These are phyloP conservation scores for Pocota personata DNA, from an alignment of 2,888 invertebrate species.

Conservation along the genomic window DNA sequence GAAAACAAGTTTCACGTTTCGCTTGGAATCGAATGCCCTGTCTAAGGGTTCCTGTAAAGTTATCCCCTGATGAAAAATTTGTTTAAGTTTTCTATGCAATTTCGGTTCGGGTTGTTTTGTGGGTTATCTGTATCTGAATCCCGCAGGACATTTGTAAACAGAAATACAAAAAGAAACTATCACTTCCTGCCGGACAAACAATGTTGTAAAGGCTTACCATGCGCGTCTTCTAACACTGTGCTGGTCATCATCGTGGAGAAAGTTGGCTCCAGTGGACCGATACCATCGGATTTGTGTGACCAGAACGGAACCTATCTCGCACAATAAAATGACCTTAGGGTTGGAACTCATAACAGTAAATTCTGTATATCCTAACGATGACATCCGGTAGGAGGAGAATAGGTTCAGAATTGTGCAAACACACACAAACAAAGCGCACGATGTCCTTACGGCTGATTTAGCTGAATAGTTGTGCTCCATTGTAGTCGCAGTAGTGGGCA, in stretches of 20 bases:
- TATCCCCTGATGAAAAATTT: constrained; percentile 37
- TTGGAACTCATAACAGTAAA: constrained; percentile 53
- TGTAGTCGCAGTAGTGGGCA: constrained; percentile 37
- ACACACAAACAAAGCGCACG: neutral
- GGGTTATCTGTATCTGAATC: constrained; percentile 40
- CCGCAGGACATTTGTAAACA: constrained; percentile 49
- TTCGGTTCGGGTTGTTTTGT: constrained; percentile 21
- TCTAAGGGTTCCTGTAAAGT: neutral
- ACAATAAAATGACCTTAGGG: constrained; percentile 63
- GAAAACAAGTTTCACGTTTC: constrained; percentile 22
- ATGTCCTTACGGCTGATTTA: constrained; percentile 62
- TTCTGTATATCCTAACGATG: constrained; percentile 54
- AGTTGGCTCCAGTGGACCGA: constrained; percentile 60
- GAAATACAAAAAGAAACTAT: constrained; percentile 13
- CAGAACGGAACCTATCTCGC: constrained; percentile 53
- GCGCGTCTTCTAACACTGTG: constrained; percentile 9
- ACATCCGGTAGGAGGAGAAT: constrained; percentile 53
- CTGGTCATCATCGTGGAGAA: constrained; percentile 39
- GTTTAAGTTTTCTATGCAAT: constrained; percentile 35
- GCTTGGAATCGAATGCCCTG: neutral
- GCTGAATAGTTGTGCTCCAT: constrained; percentile 46
- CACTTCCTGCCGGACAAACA: constrained; percentile 7
- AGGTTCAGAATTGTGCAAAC: constrained; percentile 19
- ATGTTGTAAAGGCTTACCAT: constrained; percentile 4
- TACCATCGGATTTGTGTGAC: constrained; percentile 44